Base-by-base conservation (phyloP, 2,113 vertebrate genomes). In the Channa argus region DNA sequence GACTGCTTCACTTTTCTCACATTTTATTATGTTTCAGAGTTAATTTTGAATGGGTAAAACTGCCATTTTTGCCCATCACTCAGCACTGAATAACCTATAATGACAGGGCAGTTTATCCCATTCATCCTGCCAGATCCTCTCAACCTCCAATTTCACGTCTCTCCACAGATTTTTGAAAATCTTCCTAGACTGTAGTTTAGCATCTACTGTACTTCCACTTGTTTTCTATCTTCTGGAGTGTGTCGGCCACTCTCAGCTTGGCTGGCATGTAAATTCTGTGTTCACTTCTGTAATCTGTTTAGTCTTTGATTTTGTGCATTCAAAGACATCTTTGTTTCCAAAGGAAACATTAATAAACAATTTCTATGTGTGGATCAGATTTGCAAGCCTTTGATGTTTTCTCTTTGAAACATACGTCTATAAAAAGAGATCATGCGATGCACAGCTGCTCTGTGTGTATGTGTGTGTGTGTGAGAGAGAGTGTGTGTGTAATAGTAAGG, bases 271-370 rank as follows among this genome's bases (percentile, higher is more conserved):
- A 85, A 84, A 85, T 83, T 71, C 56, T n/a, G 38, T 41, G 47
- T 65, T 82, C 79, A 59, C 52, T 53, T 77, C 77, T 70, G 49
- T 86, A 81, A 78, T 89, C 78, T 65, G 64, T 81, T 81, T 36
- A 39, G 66, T 77, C 85, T 91, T 91, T 92, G 86, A 91, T 91
- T 87, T 66, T 63, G 50, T 67, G 76, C 77, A 86, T 83, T 90
- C 85, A 90, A 89, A 91, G 86, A 70, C 89, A 84, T 87, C 84
- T 88, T 90, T 92, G 90, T 92, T 84, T 87, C 67, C 53, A 82
- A 87, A 84, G 80, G 83, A 83, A 85, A 83, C 85, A 88, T 78
- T 88, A 91, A 86, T 84, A 85, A 76, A 71, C 50, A 45, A 53
- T 88, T 88, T 86, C 45, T 72, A 86, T 74, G 79, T 80, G 75